Evolutionary conservation across 23 tunicate species (phyloP).

Genomic region (Trididemnum miniatum): DNA sequence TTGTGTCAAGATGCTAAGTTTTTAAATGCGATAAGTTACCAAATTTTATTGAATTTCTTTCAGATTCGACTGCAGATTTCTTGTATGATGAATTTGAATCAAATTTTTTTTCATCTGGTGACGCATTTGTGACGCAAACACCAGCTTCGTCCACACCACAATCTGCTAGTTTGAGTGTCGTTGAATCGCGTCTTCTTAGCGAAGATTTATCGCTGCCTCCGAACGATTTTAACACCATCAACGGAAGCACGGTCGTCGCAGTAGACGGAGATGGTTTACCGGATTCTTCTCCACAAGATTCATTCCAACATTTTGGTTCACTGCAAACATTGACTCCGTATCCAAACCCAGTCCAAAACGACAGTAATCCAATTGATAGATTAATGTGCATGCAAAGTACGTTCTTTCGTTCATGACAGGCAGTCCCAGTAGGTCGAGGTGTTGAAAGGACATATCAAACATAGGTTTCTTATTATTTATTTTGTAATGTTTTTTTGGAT

Average conservation of each 20-base stretch:
- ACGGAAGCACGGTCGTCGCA: not conserved
- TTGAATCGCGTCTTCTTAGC: not conserved
- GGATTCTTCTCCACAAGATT: constrained; percentile 45
- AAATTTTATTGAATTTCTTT: too few species aligned
- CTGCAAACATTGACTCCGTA: constrained; percentile 1
- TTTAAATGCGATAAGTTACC: too few species aligned
- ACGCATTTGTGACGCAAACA: constrained; percentile 7
- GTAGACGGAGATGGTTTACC: constrained; percentile 5
- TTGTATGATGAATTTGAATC: constrained; percentile 36
- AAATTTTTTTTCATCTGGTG: not conserved
- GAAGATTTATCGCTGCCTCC: not conserved
- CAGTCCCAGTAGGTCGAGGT: too few species aligned
- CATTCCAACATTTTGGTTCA: constrained; percentile 13
- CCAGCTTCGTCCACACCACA: not conserved
- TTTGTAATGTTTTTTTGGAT: too few species aligned
- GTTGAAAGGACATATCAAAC: too few species aligned
- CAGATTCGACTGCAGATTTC: constrained; percentile 5
- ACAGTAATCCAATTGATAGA: constrained; percentile 67
- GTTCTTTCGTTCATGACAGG: constrained; percentile 69
- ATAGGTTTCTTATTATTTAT: too few species aligned
- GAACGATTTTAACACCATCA: constrained; percentile 29
- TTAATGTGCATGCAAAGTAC: constrained; percentile 91
- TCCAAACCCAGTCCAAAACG: constrained; percentile 40
- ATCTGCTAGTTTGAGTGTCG: not conserved
- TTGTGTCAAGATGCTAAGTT: too few species aligned